Evolutionary conservation across 2,888 invertebrate species (phyloP).

Genomic region (Tromatobia lineatoria): DNA sequence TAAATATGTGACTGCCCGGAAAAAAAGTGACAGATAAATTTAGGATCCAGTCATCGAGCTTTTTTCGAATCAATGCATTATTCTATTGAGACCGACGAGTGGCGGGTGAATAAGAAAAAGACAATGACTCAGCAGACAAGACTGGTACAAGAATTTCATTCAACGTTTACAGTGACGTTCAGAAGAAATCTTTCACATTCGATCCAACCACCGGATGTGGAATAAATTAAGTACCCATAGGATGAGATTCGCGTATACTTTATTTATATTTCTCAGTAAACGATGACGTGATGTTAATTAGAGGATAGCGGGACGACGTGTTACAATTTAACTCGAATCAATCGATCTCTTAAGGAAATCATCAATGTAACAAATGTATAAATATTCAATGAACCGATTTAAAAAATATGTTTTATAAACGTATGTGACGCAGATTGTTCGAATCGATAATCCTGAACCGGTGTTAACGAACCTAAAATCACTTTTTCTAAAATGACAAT

Average conservation of each 20-base stretch:
- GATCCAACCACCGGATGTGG: constrained; percentile 42
- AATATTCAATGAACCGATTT: too few relatives aligned
- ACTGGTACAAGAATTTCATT: constrained; percentile 8
- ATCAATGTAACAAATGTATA: too few relatives aligned
- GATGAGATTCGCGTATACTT: constrained; percentile 64
- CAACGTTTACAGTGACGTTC: constrained; percentile 14
- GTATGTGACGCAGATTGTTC: too few relatives aligned
- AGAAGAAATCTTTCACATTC: constrained; percentile 14
- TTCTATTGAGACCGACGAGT: not conserved
- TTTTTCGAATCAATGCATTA: not conserved
- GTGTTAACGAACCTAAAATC: too few relatives aligned
- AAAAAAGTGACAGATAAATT: not conserved
- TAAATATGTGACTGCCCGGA: not conserved
- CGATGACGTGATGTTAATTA: constrained; percentile 6
- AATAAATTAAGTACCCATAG: constrained; percentile 63
- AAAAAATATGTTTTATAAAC: too few relatives aligned
- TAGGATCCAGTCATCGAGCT: not conserved
- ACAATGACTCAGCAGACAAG: not conserved
- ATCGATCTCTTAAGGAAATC: not conserved
- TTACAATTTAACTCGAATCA: not conserved
- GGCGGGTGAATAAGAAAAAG: constrained; percentile 2
- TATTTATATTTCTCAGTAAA: constrained; percentile 16
- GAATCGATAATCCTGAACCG: too few relatives aligned
- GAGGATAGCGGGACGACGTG: constrained; percentile 1
- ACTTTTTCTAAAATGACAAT: too few relatives aligned